Evolutionary conservation across 2,888 invertebrate genomes (phyloP), one percentile per base, ranked within the genome.

Genomic region (Platynereis dumerilii): DNA sequence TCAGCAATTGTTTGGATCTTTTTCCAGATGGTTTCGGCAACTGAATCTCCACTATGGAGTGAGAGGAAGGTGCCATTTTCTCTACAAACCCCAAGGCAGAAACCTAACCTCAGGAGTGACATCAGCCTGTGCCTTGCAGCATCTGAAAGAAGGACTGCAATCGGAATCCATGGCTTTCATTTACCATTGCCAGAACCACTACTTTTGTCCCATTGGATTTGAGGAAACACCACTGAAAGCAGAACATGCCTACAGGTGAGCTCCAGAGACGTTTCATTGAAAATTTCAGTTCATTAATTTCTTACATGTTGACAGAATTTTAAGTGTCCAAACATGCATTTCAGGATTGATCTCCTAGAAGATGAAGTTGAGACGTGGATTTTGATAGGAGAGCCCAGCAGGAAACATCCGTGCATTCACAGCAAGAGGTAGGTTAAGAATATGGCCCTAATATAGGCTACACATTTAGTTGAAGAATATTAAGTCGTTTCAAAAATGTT

Each of bases 101-200:
- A 78, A 81, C 69, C 70, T 67, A 48, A 81, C 82, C 1, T 62
- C 60, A 5, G 78, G 75, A 0, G 68, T 79, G 20, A 77, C 74
- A 3, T 67, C 74, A 2, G 76, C 75, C 7, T 72, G 74, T 55
- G 80, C 80, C 7, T 72, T 80, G 48, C 59, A 59, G 2, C 58
- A 64, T 5, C 64, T 82, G 26, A 80, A 78, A 68, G 69, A 69
- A 39, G 80, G 80, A 5, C 73, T 82, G 15, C 70, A 71, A 59
- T 76, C 76, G 45, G 69, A 73, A n/a, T 73, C 74, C 54, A 75
- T 69, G 0, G 67, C 79, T 22, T 80, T 74, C 63, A 78, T 82
- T 52, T 82, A 82, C 69, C 82, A 81, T 71, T 80, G 80, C 68
- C 78, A 79, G 63, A 80, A 80, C 69, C 82, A 82, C 69, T 82